These are phyloP conservation scores for Epizoanthus stellaris DNA, from an alignment of 92 coral and sea anemone genomes.

Conservation along the genomic window DNA sequence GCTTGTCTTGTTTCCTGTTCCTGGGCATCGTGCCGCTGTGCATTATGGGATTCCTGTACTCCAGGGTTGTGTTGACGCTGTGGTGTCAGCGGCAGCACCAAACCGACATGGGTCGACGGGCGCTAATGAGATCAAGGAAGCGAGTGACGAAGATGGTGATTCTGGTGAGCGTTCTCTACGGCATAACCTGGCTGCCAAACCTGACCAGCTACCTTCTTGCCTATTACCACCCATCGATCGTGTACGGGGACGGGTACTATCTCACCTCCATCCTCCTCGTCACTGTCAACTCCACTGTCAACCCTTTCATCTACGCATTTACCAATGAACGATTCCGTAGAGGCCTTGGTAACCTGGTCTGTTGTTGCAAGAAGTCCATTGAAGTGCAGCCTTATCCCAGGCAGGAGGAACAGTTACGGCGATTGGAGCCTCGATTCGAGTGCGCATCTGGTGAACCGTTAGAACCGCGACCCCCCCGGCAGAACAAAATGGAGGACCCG, in stretches of 20 bases:
- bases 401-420: neutral
- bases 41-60: constrained; percentile 28
- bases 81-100: constrained; percentile 4
- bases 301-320: constrained; percentile 73
- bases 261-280: constrained; percentile 70
- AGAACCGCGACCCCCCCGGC: neutral
- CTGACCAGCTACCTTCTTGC: constrained; percentile 60
- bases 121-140: constrained; percentile 66
- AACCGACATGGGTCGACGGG: constrained; percentile 32
- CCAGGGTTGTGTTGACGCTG: constrained; percentile 2
- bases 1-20: constrained; percentile 39
- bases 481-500: neutral
- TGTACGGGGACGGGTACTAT: constrained; percentile 59
- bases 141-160: constrained; percentile 76
- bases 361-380: constrained; percentile 26
- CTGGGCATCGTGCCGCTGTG: constrained; percentile 33
- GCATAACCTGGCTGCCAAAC: constrained; percentile 71
- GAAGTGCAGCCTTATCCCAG: constrained; percentile 9
- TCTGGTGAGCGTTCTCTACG: constrained; percentile 67
- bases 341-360: constrained; percentile 37
- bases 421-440: neutral
- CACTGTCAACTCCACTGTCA: constrained; percentile 70
- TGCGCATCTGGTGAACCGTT: no score
- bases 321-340: constrained; percentile 58
- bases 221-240: constrained; percentile 57